Evolutionary conservation across 1,140 invertebrate species (phyloP).

Genomic region (Diachasmimorpha longicaudata): DNA sequence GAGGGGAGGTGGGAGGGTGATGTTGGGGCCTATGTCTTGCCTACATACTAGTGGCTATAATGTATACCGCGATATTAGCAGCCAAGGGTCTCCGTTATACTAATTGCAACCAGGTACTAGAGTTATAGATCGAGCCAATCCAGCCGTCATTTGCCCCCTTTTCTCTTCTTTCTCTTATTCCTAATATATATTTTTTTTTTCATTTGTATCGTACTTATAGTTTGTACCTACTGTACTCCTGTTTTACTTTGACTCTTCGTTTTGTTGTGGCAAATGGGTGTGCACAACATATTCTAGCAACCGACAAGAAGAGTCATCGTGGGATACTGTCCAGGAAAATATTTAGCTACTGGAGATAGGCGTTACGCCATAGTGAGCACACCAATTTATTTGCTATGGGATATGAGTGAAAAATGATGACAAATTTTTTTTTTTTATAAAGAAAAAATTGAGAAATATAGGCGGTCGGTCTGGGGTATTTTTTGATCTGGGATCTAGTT

Average conservation of each 20-base stretch:
- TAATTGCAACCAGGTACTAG: constrained; percentile 31
- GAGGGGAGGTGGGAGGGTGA: neutral
- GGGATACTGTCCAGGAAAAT: neutral
- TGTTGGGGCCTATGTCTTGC: neutral
- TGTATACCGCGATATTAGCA: constrained; percentile 26
- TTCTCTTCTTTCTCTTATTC: neutral
- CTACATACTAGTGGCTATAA: constrained; percentile 23
- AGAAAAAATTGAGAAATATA: neutral
- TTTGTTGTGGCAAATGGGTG: neutral
- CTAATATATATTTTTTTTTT: neutral
- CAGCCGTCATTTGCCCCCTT: neutral
- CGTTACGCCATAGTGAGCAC: constrained; percentile 11
- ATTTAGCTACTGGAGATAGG: constrained; percentile 15
- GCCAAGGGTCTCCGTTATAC: constrained; percentile 30
- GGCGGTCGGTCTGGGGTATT: too few relatives aligned
- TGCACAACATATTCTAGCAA: neutral
- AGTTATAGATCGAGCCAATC: constrained; percentile 31
- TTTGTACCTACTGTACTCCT: neutral
- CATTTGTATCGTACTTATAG: neutral
- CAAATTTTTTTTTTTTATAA: neutral
- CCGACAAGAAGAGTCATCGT: neutral
- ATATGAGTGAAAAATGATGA: neutral
- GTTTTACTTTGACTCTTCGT: neutral
- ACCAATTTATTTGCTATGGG: neutral
- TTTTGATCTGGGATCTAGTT: too few relatives aligned